Evolutionary conservation across 2,113 vertebrate genomes (phyloP).

Genomic region (Calcarius ornatus): DNA sequence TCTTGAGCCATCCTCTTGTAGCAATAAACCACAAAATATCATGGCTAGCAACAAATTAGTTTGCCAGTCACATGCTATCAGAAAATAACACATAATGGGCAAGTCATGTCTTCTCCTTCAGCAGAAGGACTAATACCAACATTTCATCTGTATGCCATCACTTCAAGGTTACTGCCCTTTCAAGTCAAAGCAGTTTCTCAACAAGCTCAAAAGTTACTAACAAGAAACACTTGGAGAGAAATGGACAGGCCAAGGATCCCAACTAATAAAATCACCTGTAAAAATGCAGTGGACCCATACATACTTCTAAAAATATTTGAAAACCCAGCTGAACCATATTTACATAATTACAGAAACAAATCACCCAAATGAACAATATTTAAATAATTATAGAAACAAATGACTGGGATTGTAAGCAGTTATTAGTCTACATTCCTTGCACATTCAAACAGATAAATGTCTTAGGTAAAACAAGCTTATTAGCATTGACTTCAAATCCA

Average conservation of each 20-base stretch:
- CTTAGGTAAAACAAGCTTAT: background rate
- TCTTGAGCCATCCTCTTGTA: background rate
- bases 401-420: background rate
- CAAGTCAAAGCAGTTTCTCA: background rate
- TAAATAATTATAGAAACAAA: background rate
- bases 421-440: background rate
- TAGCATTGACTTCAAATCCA: background rate
- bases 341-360: background rate
- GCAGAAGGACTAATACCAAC: background rate
- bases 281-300: background rate
- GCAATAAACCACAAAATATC: background rate
- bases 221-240: background rate
- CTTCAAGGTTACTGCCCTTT: background rate
- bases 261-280: background rate
- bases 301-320: background rate
- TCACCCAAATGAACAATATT: background rate
- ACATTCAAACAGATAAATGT: background rate
- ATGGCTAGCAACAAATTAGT: background rate
- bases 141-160: background rate
- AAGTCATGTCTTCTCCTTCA: background rate
- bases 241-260: background rate
- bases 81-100: background rate
- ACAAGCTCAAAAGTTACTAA: background rate
- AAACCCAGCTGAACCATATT: background rate
- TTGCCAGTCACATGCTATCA: background rate